Evolutionary conservation across 1,140 invertebrate species (phyloP), one percentile per base, ranked within the genome.

Genomic region (Heterodera schachtii): DNA sequence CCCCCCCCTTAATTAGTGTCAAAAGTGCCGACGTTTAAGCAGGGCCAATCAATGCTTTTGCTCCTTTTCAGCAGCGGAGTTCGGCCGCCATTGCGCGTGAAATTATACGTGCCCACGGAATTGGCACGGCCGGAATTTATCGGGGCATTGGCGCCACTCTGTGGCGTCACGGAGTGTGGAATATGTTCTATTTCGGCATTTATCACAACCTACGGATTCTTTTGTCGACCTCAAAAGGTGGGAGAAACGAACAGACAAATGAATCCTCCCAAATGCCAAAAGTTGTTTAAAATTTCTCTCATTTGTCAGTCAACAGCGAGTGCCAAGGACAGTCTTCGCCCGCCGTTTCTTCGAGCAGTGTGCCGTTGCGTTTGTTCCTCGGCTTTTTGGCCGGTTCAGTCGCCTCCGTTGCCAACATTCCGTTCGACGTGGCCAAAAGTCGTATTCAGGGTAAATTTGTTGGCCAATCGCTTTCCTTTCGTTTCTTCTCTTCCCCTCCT

Each of bases 401-500:
- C 21, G 94, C 93, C 41, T 96, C 95, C 1, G 93, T 93, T 87
- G 91, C 95, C 43, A 97, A 97, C 90, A 97, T 97, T 91, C 95
- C 95, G 46, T 97, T 96, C 91, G 96, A 97, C 90, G 96, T 97
- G 6, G 96, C 95, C 9, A 97, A 97, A 91, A 96, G 95, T 87
- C 92, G 96, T 80, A 97, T 97, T 84, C 96, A 97, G 84, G 91
- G 83, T 76, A 43, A 13, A 9, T 0, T 76, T 83, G 21, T n/a
- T 64, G 9, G 57, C 57, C 43, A 31, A 76, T 73, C 11, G n/a
- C 31, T 31, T 31, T 31, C 31, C 1, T 31, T 31, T 31, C 31
- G 31, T 31, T 31, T 31, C 0, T 31, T 31, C 31, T 31, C 31
- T 31, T 47, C 19, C 8, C 31, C 67, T 43, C 44, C 31, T 31